Conservation (phyloP, 2,888 invertebrate genomes). For the Chymomyza amoena region DNA sequence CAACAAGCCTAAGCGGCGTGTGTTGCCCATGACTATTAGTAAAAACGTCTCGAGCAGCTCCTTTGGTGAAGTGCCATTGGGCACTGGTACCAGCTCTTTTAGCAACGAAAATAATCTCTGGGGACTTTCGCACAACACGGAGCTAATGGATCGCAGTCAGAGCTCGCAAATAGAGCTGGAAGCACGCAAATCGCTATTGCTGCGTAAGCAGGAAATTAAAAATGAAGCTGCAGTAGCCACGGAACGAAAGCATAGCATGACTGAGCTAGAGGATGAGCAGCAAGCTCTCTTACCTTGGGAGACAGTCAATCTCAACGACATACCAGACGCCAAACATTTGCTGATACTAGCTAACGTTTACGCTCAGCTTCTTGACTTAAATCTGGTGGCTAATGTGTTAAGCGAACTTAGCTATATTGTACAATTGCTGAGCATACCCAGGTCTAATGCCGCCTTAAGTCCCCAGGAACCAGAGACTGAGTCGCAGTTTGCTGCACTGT, state of each 20-base stretch:
- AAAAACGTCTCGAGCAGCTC: constrained; percentile 43
- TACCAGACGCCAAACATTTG: constrained; percentile 50
- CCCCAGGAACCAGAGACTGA: background rate
- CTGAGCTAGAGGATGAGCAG: constrained; percentile 19
- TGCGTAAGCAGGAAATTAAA: constrained; percentile 68
- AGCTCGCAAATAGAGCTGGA: constrained; percentile 64
- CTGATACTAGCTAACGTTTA: constrained; percentile 72
- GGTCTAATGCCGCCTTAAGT: background rate
- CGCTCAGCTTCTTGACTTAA: constrained; percentile 74
- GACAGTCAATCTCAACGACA: constrained; percentile 54
- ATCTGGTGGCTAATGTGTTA: constrained; percentile 76
- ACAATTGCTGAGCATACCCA: constrained; percentile 70
- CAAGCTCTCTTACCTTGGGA: background rate
- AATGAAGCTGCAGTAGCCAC: constrained; percentile 46
- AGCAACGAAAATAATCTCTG: constrained; percentile 77
- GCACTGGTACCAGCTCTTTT: constrained; percentile 67
- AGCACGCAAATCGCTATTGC: constrained; percentile 70
- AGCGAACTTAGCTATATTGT: constrained; percentile 75
- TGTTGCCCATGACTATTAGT: constrained; percentile 75
- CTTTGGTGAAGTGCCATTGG: constrained; percentile 52
- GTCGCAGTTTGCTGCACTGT: constrained; percentile 15
- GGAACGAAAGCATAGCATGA: background rate
- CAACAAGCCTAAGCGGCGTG: constrained; percentile 73
- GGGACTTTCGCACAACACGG: constrained; percentile 66
- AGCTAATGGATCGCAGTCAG: constrained; percentile 69